Evolutionary conservation across 2,113 vertebrate genomes (phyloP).

Genomic region (Haemorhous mexicanus): DNA sequence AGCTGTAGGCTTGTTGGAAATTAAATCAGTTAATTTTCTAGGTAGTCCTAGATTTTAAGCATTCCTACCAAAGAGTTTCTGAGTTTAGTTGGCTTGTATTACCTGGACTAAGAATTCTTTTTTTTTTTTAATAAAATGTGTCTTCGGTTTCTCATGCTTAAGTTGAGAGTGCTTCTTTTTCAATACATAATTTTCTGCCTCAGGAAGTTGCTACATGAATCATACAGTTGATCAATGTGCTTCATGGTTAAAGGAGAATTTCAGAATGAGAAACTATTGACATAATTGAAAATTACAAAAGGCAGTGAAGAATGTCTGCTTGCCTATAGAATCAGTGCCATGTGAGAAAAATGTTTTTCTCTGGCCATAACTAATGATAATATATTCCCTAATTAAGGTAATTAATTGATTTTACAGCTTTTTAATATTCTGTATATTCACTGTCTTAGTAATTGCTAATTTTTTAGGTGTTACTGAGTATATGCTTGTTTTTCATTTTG

Average conservation of each 20-base stretch:
- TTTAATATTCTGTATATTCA: not conserved
- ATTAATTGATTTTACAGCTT: not conserved
- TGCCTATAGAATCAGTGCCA: constrained; percentile 19
- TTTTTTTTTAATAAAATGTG: not conserved
- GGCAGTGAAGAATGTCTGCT: constrained; percentile 21
- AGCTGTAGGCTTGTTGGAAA: constrained; percentile 36
- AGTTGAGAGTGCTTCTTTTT: constrained; percentile 64
- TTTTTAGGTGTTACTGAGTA: not conserved
- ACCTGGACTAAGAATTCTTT: not conserved
- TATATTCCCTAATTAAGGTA: not conserved
- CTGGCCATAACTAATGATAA: constrained; percentile 4
- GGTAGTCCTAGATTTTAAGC: not conserved
- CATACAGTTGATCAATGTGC: constrained; percentile 51
- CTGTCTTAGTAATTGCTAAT: not conserved
- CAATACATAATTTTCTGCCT: constrained; percentile 57
- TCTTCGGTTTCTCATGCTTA: constrained; percentile 61
- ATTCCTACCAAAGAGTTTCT: constrained; percentile 37
- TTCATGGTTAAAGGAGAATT: constrained; percentile 24
- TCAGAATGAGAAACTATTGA: constrained; percentile 36
- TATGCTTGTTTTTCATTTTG: not conserved
- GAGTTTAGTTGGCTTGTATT: constrained; percentile 32
- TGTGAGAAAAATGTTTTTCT: constrained; percentile 5
- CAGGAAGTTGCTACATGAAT: not conserved
- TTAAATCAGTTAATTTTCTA: constrained; percentile 35
- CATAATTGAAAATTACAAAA: constrained; percentile 38